Percentiles rank a stretch among this genome's conserved stretches.
These are phyloP conservation scores for Discoglossus pictus DNA, from an alignment of 2,797 vertebrate genomes.

Conservation along the genomic window DNA sequence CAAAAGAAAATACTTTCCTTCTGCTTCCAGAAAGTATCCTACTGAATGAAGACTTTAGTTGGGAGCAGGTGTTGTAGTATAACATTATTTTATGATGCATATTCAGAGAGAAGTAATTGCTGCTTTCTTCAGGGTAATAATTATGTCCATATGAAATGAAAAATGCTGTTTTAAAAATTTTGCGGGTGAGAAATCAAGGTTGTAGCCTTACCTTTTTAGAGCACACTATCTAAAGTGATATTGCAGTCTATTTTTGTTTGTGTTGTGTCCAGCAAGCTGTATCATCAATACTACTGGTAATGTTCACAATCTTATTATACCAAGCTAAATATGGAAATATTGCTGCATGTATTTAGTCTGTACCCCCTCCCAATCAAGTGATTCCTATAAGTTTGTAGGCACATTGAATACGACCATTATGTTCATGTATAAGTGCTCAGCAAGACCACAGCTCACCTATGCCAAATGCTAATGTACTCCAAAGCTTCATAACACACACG, in stretches of 20 bases:
- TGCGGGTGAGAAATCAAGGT: conserved; percentile 70
- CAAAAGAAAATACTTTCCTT: conserved; percentile 21
- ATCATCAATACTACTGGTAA: conserved; percentile 70
- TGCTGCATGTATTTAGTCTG: conserved; percentile 75
- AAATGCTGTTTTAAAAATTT: conserved; percentile 70
- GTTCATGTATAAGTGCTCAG: conserved; percentile 62
- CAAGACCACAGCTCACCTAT: conserved; percentile 60
- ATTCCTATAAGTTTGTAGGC: conserved; percentile 35
- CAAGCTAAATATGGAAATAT: conserved; percentile 61
- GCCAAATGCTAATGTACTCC: conserved; percentile 65
- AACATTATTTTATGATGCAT: conserved; percentile 57
- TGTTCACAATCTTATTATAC: conserved; percentile 65
- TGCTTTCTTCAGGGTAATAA: conserved; percentile 82
- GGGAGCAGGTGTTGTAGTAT: conserved; percentile 42
- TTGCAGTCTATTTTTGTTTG: conserved; percentile 69
- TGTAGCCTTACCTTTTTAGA: conserved; percentile 63
- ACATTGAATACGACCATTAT: conserved; percentile 59
- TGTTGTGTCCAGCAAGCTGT: conserved; percentile 69
- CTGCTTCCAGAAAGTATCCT: conserved; percentile 63
- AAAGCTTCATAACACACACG: conserved; percentile 17
- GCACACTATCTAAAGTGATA: conserved; percentile 67
- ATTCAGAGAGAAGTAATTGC: conserved; percentile 71
- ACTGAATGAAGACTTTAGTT: conserved; percentile 62
- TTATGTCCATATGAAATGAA: conserved; percentile 65
- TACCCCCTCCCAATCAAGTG: conserved; percentile 23